Base-by-base conservation (phyloP, 2,113 vertebrate genomes). In the Alaudala cheleensis region DNA sequence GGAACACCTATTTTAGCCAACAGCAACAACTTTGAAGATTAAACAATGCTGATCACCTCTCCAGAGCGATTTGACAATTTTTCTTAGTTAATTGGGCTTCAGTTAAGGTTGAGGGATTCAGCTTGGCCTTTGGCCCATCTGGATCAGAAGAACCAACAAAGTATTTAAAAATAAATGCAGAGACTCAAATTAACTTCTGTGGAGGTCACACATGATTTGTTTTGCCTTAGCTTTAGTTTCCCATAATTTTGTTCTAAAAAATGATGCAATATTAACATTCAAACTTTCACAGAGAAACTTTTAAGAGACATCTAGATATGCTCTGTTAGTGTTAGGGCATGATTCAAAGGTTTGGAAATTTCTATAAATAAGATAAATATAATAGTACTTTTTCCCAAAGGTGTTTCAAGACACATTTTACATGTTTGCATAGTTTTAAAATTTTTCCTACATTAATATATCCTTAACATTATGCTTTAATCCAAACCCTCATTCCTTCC, bases 1-100 rank as follows among this genome's bases (percentile, higher is more conserved):
- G 14, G 54, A 79, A 37, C 34, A 88, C 54, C 45, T 60, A 7
- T 90, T 81, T 79, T 76, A 81, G 26, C 81, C 61, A 77, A 29
- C 17, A 54, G 34, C 19, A 24, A 66, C 17, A 42, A 9, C n/a
- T 90, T 44, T 29, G 58, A 92, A 69, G 89, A 89, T 89, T 69
- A 95, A 87, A 65, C 72, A 87, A 76, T 40, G 39, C 21, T 80
- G 73, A 82, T 85, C 42, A 39, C 49, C 24, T 73, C 91, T 72
- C 28, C 4, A 6, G 45, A 66, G 29, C 40, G 23, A 85, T 94
- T 77, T 92, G 93, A 95, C 94, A 96, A 82, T 92, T 95, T 91
- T 73, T 94, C 81, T 82, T 90, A 66, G 70, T 84, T 97, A 96
- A 96, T 94, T 96, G 50, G 86, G 62, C 93, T 96, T 95, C 74